Percentiles rank a stretch among this genome's conserved stretches.
phyloP scores from a whole-genome alignment of 2,888 invertebrate genomes.

The Drosophila ezoana region DNA sequence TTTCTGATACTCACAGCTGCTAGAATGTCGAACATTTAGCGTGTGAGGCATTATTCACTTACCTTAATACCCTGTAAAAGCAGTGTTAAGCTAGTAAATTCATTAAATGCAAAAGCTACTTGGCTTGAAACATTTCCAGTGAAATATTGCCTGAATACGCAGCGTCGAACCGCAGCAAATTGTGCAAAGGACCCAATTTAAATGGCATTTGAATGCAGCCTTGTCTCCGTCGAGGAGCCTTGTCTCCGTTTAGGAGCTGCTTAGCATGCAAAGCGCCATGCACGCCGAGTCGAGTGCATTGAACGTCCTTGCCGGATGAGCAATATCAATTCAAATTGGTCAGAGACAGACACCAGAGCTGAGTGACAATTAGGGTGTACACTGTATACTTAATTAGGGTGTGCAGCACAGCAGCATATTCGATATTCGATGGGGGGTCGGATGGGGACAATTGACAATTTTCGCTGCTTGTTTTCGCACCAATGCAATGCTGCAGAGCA shows the following conservation, averaged over 20 bases:
- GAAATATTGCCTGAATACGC: neutral
- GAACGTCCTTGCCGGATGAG: constrained; percentile 37
- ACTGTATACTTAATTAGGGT: too few relatives aligned
- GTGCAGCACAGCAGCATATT: too few relatives aligned
- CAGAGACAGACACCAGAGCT: constrained; percentile 12
- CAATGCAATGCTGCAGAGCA: constrained; percentile 21
- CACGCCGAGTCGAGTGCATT: constrained; percentile 36
- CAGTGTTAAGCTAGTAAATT: too few relatives aligned
- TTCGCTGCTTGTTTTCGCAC: constrained; percentile 12
- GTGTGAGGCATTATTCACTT: too few relatives aligned
- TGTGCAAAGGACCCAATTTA: neutral
- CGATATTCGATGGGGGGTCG: too few relatives aligned
- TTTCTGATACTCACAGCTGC: too few relatives aligned
- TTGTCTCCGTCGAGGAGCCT: neutral
- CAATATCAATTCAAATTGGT: constrained; percentile 43
- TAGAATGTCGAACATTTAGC: too few relatives aligned
- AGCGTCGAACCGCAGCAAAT: neutral
- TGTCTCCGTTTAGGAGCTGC: constrained; percentile 18
- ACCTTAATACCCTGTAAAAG: too few relatives aligned
- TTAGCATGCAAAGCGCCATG: constrained; percentile 37
- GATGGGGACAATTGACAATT: constrained; percentile 15
- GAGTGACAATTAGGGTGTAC: constrained; percentile 44
- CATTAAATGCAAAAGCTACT: neutral
- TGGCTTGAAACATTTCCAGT: neutral
- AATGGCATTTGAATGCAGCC: constrained; percentile 20